A percentile compares a stretch with the other conserved stretches of the same genome.
phyloP scores from a whole-genome alignment of 2,113 vertebrate species.

The Enhydra lutris region DNA sequence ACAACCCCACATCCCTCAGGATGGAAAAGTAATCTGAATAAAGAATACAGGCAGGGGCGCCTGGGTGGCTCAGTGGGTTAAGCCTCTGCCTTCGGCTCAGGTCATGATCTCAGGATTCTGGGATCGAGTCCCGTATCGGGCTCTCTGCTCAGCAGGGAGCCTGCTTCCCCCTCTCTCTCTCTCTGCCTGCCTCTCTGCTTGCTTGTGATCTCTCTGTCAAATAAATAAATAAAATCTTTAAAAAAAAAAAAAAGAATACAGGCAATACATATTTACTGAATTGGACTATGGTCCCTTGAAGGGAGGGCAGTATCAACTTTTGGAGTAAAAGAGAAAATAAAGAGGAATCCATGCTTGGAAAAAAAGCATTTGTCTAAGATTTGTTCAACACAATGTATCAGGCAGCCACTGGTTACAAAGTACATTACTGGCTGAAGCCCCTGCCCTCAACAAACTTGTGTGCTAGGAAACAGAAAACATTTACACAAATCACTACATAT shows the following conservation, averaged over 20 bases:
- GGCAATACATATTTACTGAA: conserved; percentile 2
- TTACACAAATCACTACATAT: neutral
- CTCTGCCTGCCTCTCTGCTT: too few relatives aligned
- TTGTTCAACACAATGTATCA: conserved; percentile 6
- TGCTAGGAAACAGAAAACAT: neutral
- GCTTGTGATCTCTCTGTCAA: too few relatives aligned
- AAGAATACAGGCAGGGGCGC: neutral
- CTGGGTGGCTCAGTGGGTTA: too few relatives aligned
- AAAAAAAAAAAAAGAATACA: too few relatives aligned
- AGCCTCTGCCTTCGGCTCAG: too few relatives aligned
- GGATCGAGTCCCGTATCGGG: too few relatives aligned
- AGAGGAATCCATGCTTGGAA: neutral
- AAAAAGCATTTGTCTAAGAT: neutral
- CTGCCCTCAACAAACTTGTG: neutral
- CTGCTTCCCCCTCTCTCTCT: too few relatives aligned
- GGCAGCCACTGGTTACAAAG: neutral
- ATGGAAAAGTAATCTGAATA: conserved; percentile 11
- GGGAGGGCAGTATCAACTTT: neutral
- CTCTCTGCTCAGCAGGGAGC: too few relatives aligned
- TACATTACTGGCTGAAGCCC: neutral
- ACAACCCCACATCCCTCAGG: neutral
- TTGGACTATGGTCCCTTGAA: neutral
- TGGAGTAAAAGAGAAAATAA: neutral
- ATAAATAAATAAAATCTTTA: too few relatives aligned
- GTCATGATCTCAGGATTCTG: too few relatives aligned